Evolutionary conservation across 2,797 vertebrate species (phyloP).

Genomic region (Podargus strigoides): DNA sequence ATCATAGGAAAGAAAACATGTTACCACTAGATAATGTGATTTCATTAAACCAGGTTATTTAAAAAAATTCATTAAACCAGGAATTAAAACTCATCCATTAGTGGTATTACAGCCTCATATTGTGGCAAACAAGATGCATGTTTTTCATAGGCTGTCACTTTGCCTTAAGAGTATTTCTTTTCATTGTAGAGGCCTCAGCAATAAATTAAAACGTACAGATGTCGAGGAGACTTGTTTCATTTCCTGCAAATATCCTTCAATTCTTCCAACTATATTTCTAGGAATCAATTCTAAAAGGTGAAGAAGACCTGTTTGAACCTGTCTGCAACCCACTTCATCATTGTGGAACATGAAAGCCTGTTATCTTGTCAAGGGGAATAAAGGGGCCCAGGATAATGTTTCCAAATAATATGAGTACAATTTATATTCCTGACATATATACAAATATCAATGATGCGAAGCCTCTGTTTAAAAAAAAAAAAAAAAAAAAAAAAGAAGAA

Average conservation of each 20-base stretch:
- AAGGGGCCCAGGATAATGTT: neutral
- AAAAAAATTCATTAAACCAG: too few species aligned
- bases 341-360: neutral
- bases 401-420: neutral
- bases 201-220: neutral
- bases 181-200: neutral
- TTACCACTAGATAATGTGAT: neutral
- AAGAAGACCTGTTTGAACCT: neutral
- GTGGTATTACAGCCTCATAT: neutral
- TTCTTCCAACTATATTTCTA: neutral
- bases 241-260: neutral
- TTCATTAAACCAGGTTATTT: too few species aligned
- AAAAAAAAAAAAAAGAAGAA: neutral
- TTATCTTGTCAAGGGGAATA: neutral
- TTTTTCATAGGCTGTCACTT: neutral
- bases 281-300: neutral
- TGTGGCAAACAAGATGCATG: neutral
- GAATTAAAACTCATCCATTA: neutral
- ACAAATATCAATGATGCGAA: neutral
- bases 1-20: neutral
- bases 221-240: neutral
- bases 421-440: neutral
- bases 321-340: neutral
- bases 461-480: neutral
- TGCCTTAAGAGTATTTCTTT: neutral